Conservation (phyloP, 2,797 vertebrate genomes). For the Picus viridis region DNA sequence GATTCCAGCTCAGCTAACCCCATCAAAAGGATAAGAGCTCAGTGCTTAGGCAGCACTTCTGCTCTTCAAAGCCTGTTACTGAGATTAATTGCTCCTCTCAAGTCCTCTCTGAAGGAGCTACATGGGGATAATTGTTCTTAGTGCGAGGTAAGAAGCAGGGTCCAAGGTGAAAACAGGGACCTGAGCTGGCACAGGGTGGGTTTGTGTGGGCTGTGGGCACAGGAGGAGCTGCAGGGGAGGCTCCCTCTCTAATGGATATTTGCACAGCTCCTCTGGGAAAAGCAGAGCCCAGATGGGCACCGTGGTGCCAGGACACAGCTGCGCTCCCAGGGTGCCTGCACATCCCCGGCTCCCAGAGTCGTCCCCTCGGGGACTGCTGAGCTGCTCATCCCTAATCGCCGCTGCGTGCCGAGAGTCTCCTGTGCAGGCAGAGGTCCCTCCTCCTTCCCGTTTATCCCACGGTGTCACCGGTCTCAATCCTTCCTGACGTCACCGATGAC, state of each 20-base stretch:
- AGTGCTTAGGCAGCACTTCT: slow-evolving; percentile 54
- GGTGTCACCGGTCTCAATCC: not conserved
- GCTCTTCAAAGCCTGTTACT: slow-evolving; percentile 47
- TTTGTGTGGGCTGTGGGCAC: not conserved
- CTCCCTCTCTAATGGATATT: no score
- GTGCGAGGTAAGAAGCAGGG: not conserved
- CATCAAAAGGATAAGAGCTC: slow-evolving; percentile 37
- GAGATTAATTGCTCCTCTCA: slow-evolving; percentile 57
- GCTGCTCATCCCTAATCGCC: not conserved
- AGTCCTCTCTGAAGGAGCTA: slow-evolving; percentile 53
- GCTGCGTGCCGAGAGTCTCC: slow-evolving; percentile 11
- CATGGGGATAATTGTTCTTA: not conserved
- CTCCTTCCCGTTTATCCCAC: not conserved
- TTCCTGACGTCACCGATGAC: not conserved
- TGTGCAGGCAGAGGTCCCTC: not conserved
- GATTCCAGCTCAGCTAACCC: slow-evolving; percentile 16
- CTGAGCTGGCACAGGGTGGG: not conserved
- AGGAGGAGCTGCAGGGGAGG: not conserved
- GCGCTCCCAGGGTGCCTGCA: rapidly evolving
- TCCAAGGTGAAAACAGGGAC: not conserved
- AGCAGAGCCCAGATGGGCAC: not conserved
- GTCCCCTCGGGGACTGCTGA: rapidly evolving
- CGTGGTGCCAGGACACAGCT: not conserved
- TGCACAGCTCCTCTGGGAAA: not conserved
- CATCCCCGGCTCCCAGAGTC: rapidly evolving